Evolutionary conservation across 2,113 vertebrate species (phyloP).

Genomic region (Sapajus apella): DNA sequence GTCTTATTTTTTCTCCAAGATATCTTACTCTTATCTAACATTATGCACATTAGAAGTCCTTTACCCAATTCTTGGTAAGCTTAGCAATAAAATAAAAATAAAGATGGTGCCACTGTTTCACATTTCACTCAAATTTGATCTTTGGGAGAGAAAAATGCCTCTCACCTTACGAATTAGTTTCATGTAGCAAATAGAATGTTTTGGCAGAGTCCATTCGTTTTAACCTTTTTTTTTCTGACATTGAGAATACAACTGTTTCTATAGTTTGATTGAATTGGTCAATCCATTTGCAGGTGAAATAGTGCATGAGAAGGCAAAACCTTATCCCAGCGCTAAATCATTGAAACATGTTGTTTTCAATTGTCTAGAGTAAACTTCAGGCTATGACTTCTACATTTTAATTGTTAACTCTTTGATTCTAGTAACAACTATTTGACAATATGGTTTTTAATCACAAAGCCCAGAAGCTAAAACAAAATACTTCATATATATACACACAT

Average conservation of each 20-base stretch:
- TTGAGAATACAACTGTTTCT: background rate
- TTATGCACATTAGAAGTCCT: background rate
- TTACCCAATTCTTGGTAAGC: background rate
- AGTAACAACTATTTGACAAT: background rate
- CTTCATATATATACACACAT: background rate
- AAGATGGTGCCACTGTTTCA: background rate
- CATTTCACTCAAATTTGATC: background rate
- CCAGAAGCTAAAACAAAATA: background rate
- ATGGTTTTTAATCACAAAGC: background rate
- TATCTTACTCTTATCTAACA: background rate
- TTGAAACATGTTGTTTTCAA: background rate
- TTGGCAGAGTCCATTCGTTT: slow-evolving; percentile 30
- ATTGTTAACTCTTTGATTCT: slow-evolving; percentile 7
- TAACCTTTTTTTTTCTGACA: slow-evolving; percentile 31
- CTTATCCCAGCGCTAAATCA: background rate
- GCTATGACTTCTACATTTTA: slow-evolving; percentile 6
- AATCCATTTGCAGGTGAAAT: slow-evolving; percentile 46
- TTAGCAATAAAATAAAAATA: background rate
- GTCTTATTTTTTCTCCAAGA: background rate
- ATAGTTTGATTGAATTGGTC: background rate
- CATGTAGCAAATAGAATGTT: background rate
- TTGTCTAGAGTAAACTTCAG: slow-evolving; percentile 1
- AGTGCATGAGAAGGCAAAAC: background rate
- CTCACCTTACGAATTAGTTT: slow-evolving; percentile 30
- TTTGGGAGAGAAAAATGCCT: background rate